phyloP scores from a whole-genome alignment of 2,113 vertebrate genomes.

The Tragelaphus strepsiceros region DNA sequence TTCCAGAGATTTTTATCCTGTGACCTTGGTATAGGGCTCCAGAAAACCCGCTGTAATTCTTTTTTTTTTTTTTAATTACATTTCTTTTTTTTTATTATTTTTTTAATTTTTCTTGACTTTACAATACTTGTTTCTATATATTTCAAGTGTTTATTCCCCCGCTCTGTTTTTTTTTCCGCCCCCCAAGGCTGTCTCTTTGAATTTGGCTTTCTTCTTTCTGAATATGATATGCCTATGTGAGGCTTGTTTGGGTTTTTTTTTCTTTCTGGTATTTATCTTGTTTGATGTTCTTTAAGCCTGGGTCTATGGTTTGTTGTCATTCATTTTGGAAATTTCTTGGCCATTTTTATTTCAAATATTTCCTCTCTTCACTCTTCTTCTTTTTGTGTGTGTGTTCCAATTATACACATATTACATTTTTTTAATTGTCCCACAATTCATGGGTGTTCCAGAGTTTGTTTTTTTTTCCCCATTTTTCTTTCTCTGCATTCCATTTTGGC shows the following conservation, averaged over 20 bases:
- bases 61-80: no score
- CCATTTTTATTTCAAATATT: neutral
- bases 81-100: no score
- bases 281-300: neutral
- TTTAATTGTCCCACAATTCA: neutral
- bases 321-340: neutral
- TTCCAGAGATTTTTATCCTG: neutral
- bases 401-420: neutral
- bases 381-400: neutral
- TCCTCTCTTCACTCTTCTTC: neutral
- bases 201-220: neutral
- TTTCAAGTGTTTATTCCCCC: neutral
- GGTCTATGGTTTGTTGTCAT: neutral
- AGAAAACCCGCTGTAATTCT: neutral
- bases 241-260: neutral
- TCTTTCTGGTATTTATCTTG: neutral
- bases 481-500: neutral
- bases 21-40: neutral
- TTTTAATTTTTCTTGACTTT: no score
- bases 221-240: neutral
- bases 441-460: neutral
- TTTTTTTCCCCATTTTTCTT: neutral
- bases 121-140: neutral
- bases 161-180: neutral
- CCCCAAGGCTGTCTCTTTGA: neutral